Percentiles rank a stretch among this genome's conserved stretches.
Evolutionary conservation across 2,888 invertebrate species (phyloP).

Genomic region (Andrena dorsata): DNA sequence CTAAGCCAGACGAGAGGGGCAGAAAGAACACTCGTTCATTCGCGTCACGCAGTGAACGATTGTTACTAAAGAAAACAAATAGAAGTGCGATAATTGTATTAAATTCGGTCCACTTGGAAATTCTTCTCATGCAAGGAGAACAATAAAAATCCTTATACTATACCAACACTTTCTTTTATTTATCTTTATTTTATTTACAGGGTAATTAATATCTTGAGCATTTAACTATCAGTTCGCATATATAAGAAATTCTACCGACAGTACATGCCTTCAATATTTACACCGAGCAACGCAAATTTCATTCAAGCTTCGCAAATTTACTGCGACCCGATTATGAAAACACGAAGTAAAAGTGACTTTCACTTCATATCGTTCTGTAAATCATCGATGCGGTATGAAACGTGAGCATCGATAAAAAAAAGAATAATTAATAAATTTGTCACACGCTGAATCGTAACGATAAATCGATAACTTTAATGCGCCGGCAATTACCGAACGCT

Average conservation of each 20-base stretch:
- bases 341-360: neutral
- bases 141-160: too few species aligned
- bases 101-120: neutral
- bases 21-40: conserved; percentile 15
- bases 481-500: conserved; percentile 54
- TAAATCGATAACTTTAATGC: conserved; percentile 53
- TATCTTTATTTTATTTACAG: too few species aligned
- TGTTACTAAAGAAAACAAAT: neutral
- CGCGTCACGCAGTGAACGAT: neutral
- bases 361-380: neutral
- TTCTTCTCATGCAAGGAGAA: neutral
- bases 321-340: neutral
- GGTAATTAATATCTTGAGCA: too few species aligned
- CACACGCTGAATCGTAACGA: conserved; percentile 46
- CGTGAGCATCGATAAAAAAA: neutral
- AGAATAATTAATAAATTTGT: conserved; percentile 57
- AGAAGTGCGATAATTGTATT: neutral
- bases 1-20: neutral
- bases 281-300: too few species aligned
- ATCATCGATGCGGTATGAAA: neutral
- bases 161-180: too few species aligned
- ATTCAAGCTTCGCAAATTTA: neutral
- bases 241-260: too few species aligned
- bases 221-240: too few species aligned
- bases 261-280: too few species aligned